Base-by-base conservation (phyloP, 2,888 invertebrate species). In the Cetonia aurata region DNA sequence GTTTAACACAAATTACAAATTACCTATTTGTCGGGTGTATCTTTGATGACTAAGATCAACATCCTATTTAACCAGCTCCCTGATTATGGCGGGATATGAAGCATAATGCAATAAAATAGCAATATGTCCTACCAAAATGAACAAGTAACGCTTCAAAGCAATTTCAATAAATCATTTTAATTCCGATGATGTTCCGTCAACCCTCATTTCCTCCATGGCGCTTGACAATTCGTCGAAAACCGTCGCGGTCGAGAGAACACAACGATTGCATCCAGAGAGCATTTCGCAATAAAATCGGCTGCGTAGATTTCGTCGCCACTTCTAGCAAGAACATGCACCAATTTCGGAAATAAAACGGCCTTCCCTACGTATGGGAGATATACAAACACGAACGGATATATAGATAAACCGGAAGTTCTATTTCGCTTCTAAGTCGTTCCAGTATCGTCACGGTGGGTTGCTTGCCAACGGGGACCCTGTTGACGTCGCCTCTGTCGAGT, bases 381-480 rank as follows among this genome's bases (percentile, higher is more conserved):
- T 15, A 48, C 37, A 17, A 15, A 37, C 62, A 50, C 50, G 66
- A 70, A 70, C 75, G 74, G 73, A 73, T 74, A 37, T 10, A 72
- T 73, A 69, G 72, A 74, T 74, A 70, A 71, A 72, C 68, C 74
- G 78, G 78, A 79, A 78, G 77, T 77, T 78, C 76, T 76, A 78
- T 78, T 78, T 78, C 73, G 76, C 71, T 73, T 73, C 74, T 72
- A 74, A 72, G 75, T 76, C 74, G 77, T 78, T 77, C 72, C 71
- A 37, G 37, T 37, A 65, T 73, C 77, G 79, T 78, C 78, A 77
- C 75, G 77, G 74, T 75, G 77, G 75, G 75, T 77, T 77, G 76
- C 74, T 77, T 77, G 76, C 74, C 74, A 76, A 75, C 75, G 74
- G 77, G 75, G 75, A 75, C 77, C 76, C 73, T 76, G 77, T 76